These are phyloP conservation scores for Tragelaphus buxtoni DNA, from an alignment of 2,113 vertebrate genomes.

Conservation along the genomic window DNA sequence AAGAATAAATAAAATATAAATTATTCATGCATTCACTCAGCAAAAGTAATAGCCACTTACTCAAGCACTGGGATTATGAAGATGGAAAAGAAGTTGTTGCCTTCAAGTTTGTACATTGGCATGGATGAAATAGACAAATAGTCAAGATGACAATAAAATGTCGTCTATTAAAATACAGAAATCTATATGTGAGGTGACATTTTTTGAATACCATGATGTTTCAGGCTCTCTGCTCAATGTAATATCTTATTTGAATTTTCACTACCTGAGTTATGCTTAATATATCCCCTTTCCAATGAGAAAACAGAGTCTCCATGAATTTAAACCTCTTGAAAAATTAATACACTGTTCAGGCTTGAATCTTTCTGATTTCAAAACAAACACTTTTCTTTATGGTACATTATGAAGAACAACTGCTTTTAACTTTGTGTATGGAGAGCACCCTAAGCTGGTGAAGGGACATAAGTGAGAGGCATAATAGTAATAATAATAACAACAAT, in stretches of 20 bases:
- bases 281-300: neutral
- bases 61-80: neutral
- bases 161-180: neutral
- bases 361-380: neutral
- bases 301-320: neutral
- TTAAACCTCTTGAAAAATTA: neutral
- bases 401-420: neutral
- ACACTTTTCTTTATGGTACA: neutral
- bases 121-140: neutral
- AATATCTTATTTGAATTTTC: neutral
- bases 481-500: neutral
- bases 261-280: neutral
- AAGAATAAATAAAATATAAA: neutral
- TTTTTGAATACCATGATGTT: neutral
- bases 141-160: neutral
- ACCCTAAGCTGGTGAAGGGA: neutral
- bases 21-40: neutral
- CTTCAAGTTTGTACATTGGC: neutral
- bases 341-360: neutral
- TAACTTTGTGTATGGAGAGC: neutral
- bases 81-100: neutral
- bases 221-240: neutral
- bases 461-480: neutral
- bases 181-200: neutral
- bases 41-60: neutral